Evolutionary conservation across 2,888 invertebrate species (phyloP), one percentile per base, ranked within the genome.

Genomic region (Panorpa germanica): DNA sequence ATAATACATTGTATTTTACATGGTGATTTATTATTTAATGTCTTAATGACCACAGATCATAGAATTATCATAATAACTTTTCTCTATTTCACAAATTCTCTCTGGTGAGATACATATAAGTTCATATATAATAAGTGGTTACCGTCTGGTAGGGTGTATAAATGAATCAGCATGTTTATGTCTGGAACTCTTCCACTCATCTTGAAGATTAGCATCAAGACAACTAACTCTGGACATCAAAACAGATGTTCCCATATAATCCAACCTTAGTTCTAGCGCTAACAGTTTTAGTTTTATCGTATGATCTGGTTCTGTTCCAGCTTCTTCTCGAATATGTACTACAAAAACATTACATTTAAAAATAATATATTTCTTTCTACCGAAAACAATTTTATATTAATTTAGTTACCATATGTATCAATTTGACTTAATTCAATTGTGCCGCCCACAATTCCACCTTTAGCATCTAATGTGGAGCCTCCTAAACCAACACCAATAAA

Each of bases 201-300:
- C 91, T 35, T 74, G 62, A 36, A 90, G 61, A 32, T 73, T 72
- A 1, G 83, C 77, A 29, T 71, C 73, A 39, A 90, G 67, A 9
- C 71, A 67, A 40, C 83, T 85, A 26, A 91, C 81, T 28, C 91
- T 63, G 7, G 78, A 78, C 76, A 96, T 82, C 35, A 96, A 59
- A 33, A 88, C 88, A 21, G 85, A 76, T n/a, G 91, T 83, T 36
- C 93, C 93, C 96, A 96, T 96, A 62, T 96, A 96, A 59, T 96
- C 96, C 34, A 96, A 61, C 12, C 93, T 68, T 41, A 88, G 63
- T 55, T 95, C 91, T 28, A 91, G 55, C 9, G 88, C 88, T 43
- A 75, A 71, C 38, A 91, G 62, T 42, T 76, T 71, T 37, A 86
- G 53, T 26, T 83, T 80, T 32, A 82, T 65, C 29, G 75, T 78